These are phyloP conservation scores for Hemicrepidius hirtus DNA, from an alignment of 2,888 invertebrate species.

Conservation along the genomic window DNA sequence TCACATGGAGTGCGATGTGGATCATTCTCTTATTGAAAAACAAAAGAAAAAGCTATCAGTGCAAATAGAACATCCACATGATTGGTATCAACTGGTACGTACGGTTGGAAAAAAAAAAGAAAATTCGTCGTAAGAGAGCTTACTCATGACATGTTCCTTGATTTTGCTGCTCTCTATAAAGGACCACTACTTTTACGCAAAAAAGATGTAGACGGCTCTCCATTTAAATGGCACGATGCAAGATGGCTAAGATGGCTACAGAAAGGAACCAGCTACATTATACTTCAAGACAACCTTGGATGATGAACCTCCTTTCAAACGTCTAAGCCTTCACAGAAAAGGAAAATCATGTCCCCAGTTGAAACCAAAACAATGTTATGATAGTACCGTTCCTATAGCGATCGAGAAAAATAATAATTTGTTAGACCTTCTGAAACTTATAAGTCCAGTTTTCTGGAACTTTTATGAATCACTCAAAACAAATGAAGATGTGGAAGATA, in stretches of 20 bases:
- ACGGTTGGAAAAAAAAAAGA: conserved; percentile 11
- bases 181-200: conserved; percentile 11
- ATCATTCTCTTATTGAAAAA: conserved; percentile 9
- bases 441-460: too few relatives aligned
- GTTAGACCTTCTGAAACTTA: too few relatives aligned
- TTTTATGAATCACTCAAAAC: too few relatives aligned
- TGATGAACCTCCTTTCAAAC: too few relatives aligned
- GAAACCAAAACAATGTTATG: too few relatives aligned
- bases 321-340: too few relatives aligned
- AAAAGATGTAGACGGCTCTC: conserved; percentile 14
- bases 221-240: conserved; percentile 19
- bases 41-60: conserved; percentile 23
- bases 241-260: conserved; percentile 21
- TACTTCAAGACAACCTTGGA: too few relatives aligned
- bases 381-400: too few relatives aligned
- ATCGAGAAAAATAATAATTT: too few relatives aligned
- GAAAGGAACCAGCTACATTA: conserved; percentile 19
- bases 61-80: conserved; percentile 25
- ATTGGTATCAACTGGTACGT: conserved; percentile 20
- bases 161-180: conserved; percentile 23
- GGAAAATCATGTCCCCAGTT: too few relatives aligned
- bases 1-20: conserved; percentile 5
- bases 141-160: conserved; percentile 14
- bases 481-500: too few relatives aligned
- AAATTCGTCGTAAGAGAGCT: conserved; percentile 24